Conservation (phyloP, 2,888 invertebrate genomes). For the Trypoxylon attenuatum region DNA sequence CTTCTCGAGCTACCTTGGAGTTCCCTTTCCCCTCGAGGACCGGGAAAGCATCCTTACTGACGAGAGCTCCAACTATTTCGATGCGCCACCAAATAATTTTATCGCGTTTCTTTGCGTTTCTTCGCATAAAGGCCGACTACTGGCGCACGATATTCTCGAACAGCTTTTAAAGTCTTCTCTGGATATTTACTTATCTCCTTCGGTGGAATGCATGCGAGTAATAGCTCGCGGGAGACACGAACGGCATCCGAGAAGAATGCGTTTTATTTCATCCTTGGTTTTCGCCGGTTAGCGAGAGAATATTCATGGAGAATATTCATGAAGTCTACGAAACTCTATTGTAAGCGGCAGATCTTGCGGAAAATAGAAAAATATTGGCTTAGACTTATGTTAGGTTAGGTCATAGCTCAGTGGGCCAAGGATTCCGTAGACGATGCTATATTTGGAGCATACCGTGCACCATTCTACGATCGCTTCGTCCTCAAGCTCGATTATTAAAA, state of each 20-base stretch:
- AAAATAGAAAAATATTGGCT: slow-evolving; percentile 58
- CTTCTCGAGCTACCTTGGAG: slow-evolving; percentile 16
- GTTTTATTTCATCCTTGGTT: background rate
- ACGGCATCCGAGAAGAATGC: background rate
- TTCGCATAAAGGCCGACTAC: no score
- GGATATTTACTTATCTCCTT: no score
- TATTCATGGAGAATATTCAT: slow-evolving; percentile 46
- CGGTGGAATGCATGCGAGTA: no score
- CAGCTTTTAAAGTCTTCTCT: no score
- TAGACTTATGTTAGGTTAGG: no score
- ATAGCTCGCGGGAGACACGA: no score
- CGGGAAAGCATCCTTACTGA: slow-evolving; percentile 20
- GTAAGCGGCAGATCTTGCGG: slow-evolving; percentile 29
- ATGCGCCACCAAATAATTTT: no score
- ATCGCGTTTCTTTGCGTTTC: no score
- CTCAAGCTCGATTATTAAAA: slow-evolving; percentile 61
- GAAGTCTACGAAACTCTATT: slow-evolving; percentile 30
- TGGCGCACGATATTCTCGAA: no score
- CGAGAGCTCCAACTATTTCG: slow-evolving; percentile 8
- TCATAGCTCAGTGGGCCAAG: slow-evolving; percentile 51
- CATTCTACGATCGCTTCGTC: slow-evolving; percentile 42
- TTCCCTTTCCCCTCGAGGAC: slow-evolving; percentile 24
- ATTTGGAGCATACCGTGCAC: slow-evolving; percentile 51
- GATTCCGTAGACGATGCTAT: slow-evolving; percentile 57
- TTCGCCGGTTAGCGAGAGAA: slow-evolving; percentile 11